Conservation (phyloP, 2,113 vertebrate genomes). For the Plestiodon gilberti region DNA sequence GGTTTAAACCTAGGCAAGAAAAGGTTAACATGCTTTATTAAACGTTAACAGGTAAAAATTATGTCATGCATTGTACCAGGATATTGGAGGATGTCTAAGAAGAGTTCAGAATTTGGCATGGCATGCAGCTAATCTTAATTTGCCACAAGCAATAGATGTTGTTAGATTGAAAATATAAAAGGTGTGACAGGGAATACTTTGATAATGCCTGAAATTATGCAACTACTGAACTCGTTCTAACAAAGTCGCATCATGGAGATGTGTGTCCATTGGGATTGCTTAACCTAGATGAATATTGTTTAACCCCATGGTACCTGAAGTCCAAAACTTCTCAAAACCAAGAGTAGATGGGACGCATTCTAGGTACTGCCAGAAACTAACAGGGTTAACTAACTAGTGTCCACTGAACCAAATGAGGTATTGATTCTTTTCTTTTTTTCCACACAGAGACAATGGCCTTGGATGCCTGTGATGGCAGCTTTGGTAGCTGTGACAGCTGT, state of each 20-base stretch:
- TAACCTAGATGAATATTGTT: not conserved
- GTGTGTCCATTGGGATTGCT: constrained; percentile 20
- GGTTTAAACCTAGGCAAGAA: not conserved
- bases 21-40: not conserved
- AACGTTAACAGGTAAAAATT: not conserved
- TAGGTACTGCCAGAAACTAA: constrained; percentile 67
- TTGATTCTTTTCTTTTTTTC: constrained; percentile 76
- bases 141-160: not conserved
- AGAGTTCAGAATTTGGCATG: constrained; percentile 11
- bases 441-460: constrained; percentile 95
- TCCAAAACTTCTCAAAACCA: constrained; percentile 46
- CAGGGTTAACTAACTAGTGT: constrained; percentile 62
- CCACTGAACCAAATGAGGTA: constrained; percentile 75
- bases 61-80: not conserved
- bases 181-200: constrained; percentile 29
- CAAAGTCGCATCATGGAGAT: constrained; percentile 8
- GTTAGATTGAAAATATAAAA: constrained; percentile 31
- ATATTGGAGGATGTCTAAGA: not conserved
- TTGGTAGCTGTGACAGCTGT: constrained; percentile 95
- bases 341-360: constrained; percentile 18
- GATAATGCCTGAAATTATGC: not conserved
- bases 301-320: constrained; percentile 10
- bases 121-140: not conserved
- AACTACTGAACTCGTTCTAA: constrained; percentile 33
- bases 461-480: constrained; percentile 97